Base-by-base conservation (phyloP, 23 tunicate species). In the Phallusia fumigata region DNA sequence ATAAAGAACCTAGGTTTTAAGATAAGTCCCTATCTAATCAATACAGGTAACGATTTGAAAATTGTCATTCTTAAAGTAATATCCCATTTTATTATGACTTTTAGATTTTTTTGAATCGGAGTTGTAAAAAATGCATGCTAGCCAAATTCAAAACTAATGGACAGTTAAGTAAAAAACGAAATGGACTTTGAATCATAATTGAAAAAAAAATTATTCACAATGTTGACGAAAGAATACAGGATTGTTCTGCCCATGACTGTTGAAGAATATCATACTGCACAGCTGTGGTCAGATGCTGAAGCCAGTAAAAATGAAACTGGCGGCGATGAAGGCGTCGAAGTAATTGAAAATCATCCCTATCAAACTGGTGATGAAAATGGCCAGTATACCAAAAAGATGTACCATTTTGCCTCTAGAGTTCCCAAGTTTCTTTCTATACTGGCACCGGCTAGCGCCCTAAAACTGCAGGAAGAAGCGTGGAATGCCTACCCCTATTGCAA, bases 291-390 rank as follows among this genome's bases (percentile, higher is more conserved):
- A 28, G 97, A 88, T 35, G 99, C 99, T 11, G 99, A 95, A 84
- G 90, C 90, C 6, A 90, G 95, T 74, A 90, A 95, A 84, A 91
- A 91, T 78, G 96, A 95, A 88, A 95, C 99, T 76, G 99, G 99
- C 19, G 99, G 99, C 33, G 99, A 97, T 24, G 99, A 95, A 82
- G 99, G 99, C 19, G 81, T 95, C 32, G 97, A 95, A 84, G 93
- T 95, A 0, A 31, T 84, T 0, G 69, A 87, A 31, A 95, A 95
- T 79, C 79, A 84, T 33, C 99, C 99, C 2, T 91, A 87, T 81
- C 82, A 90, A 19, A n/a, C n/a, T 32, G 78, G 45, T 73, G 81
- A 32, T 31, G 80, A 84, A 36, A 90, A 33, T 19, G 96, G 99
- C 0, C 99, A 95, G 73, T n/a, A n/a, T n/a, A n/a, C n/a, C n/a